Conservation (phyloP, 2,113 vertebrate genomes). For the Riparia riparia region DNA sequence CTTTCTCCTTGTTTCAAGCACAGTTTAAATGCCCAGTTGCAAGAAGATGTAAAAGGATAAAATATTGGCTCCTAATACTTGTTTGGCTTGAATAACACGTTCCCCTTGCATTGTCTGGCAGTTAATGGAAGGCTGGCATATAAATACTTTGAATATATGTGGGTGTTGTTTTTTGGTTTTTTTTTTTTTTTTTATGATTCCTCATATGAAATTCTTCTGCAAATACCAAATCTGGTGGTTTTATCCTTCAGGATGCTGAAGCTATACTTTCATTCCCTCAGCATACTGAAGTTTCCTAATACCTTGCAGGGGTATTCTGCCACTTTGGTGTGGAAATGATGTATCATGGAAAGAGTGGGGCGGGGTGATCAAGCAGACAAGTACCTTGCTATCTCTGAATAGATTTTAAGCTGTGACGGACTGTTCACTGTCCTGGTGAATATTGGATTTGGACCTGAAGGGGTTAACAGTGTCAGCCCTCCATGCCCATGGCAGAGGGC, state of each 20-base stretch:
- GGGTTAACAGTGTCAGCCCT: background rate
- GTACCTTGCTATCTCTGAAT: background rate
- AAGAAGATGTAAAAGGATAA: background rate
- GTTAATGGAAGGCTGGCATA: background rate
- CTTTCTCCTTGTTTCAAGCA: background rate
- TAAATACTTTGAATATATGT: background rate
- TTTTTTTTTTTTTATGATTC: background rate
- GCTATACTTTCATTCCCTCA: rapidly evolving
- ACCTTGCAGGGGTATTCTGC: background rate
- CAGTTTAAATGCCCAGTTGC: background rate
- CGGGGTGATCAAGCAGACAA: background rate
- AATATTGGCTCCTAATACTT: background rate
- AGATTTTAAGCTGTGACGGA: background rate
- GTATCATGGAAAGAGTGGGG: background rate
- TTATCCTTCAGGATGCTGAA: background rate
- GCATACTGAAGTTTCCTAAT: background rate
- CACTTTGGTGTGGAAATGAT: background rate
- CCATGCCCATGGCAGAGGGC: background rate
- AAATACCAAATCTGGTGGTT: background rate
- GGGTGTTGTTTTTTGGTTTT: background rate
- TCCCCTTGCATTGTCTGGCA: background rate
- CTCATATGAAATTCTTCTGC: background rate
- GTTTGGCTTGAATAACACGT: background rate
- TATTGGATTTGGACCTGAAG: background rate
- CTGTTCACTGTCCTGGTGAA: background rate